Evolutionary conservation across 2,888 invertebrate genomes (phyloP), one percentile per base, ranked within the genome.

Genomic region (Enchytraeus crypticus): DNA sequence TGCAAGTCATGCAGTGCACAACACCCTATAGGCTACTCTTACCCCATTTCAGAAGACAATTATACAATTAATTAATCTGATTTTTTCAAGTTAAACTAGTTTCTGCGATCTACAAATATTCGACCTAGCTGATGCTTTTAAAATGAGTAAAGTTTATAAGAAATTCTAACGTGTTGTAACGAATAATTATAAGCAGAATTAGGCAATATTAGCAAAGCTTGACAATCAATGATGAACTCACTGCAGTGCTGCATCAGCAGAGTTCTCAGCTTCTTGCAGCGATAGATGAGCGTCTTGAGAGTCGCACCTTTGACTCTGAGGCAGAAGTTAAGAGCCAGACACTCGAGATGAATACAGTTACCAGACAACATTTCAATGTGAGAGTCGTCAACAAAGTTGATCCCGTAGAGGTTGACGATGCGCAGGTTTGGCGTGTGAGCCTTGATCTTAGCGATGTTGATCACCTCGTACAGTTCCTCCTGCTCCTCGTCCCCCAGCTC

Each of bases 361-460:
- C 76, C 81, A 1, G 82, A 81, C 55, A 99, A 91, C 0, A 97
- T 92, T 77, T 99, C 98, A 53, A 99, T 95, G 72, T 99, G 98
- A 0, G 92, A 91, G 83, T 99, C 98, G 72, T 97, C 97, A 5
- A 96, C 90, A 71, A 96, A 96, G 80, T 93, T 93, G 69, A 98
- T 97, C 0, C 98, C 98, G 78, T 96, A 99, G 54, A 99, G 82
- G 80, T 98, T 99, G 73, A 99, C 96, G 27, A 64, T 55, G 46
- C 53, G 53, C 1, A 66, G 63, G 29, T 66, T 66, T 5, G 66
- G 66, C 4, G 66, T 66, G 54, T 66, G 62, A 23, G 66, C 65
- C 81, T 98, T 98, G 59, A 99, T 83, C 77, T 96, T 98, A 79
- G 96, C 95, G 30, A 99, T 93, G 82, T 99, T 99, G 71, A 99